Percentiles rank a stretch among this genome's conserved stretches.
Conservation (phyloP, 2,113 vertebrate genomes). For the Cettia cetti region DNA sequence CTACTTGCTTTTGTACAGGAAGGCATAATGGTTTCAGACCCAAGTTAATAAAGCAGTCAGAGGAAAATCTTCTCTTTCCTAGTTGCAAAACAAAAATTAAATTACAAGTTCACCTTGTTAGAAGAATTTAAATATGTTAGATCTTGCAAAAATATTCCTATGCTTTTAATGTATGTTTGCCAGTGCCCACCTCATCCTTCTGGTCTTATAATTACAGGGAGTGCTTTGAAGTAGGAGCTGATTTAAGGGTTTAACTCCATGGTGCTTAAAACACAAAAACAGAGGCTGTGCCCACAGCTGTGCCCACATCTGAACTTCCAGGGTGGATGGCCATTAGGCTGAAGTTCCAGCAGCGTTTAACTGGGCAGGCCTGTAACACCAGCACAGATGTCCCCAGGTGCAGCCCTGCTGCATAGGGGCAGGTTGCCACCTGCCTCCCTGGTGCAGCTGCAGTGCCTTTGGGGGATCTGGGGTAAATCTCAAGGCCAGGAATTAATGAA, state of each 20-base stretch:
- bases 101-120: not conserved
- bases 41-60: not conserved
- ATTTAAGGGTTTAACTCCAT: not conserved
- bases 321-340: not conserved
- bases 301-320: not conserved
- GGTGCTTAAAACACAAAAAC: not conserved
- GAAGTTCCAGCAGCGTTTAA: not conserved
- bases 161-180: not conserved
- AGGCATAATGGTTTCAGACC: not conserved
- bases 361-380: fast-evolving
- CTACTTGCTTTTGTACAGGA: not conserved
- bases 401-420: not conserved
- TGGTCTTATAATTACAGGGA: not conserved
- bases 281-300: not conserved
- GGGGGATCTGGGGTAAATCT: not conserved
- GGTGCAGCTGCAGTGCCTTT: not conserved
- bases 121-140: not conserved
- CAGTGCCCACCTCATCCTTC: not conserved
- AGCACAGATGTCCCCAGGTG: not conserved
- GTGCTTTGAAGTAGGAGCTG: not conserved
- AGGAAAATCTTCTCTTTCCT: not conserved
- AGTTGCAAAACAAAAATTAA: not conserved
- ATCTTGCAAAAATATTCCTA: not conserved
- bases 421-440: not conserved
- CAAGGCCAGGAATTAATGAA: not conserved